Conservation (phyloP, 2,113 vertebrate species). For the Channa argus region DNA sequence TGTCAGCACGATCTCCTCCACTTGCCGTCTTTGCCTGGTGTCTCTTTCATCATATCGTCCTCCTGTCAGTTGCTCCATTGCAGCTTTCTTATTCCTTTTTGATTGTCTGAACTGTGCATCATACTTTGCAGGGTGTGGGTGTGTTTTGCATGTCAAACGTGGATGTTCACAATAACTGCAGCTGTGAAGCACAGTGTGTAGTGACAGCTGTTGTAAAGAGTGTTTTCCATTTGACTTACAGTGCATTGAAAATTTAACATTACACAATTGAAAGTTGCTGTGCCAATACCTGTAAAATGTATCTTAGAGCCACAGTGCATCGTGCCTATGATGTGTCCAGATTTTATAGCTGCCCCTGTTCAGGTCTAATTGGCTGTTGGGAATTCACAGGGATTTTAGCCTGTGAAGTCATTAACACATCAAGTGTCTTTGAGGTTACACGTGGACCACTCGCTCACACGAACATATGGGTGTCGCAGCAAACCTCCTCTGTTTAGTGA, state of each 20-base stretch:
- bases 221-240: neutral
- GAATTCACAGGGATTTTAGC: no score
- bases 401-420: no score
- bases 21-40: constrained; percentile 15
- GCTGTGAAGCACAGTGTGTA: neutral
- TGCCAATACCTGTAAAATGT: no score
- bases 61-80: constrained; percentile 22
- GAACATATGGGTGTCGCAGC: no score
- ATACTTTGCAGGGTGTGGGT: neutral
- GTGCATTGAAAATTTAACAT: neutral
- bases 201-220: neutral
- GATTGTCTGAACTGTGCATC: constrained; percentile 4
- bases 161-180: constrained; percentile 2
- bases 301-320: no score
- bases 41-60: constrained; percentile 30
- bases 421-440: no score
- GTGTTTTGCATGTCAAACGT: constrained; percentile 18
- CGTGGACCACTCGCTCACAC: no score
- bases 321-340: no score
- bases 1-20: constrained; percentile 31
- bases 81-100: neutral
- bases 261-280: no score
- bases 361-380: no score
- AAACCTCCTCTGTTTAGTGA: no score
- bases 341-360: no score